Base-by-base conservation (phyloP, 2,888 invertebrate species). In the Tetragonula carbonaria region DNA sequence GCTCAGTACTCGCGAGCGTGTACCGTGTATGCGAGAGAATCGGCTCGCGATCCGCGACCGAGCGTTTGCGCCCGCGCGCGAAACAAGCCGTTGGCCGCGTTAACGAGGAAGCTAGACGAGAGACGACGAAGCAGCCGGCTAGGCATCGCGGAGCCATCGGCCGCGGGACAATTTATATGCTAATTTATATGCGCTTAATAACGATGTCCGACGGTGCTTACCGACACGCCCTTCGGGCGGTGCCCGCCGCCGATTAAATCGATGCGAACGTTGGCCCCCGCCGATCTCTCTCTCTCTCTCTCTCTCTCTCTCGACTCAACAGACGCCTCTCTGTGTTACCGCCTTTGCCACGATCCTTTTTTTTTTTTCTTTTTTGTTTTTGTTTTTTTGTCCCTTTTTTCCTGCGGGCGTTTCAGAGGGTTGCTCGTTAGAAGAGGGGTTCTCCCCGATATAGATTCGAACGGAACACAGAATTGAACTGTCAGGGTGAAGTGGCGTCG, bases 111-210 rank as follows among this genome's bases (percentile, higher is more conserved):
- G 82, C 70, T 76, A 77, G 76, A 76, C 33, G 73, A 62, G 78
- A 63, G 33, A 45, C 71, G 74, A 70, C 68, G 38, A 45, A 77
- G 45, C 45, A 78, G 63, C 77, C 68, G 71, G 72, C 63, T 6
- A 57, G 33, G 53, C 55, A 74, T 80, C 74, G 83, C 65, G 82
- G 67, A 79, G 81, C 50, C 80, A 76, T 85, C 82, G 86, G 73
- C 50, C 85, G 85, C 90, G 88, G 92, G 90, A 93, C 94, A 94
- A 94, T 94, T 94, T 94, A 94, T 94, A 94, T 94, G 94, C 93
- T 94, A 94, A 94, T 94, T 94, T 94, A 94, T 94, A 93, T 94
- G 92, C 94, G 93, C 93, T 94, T 94, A 94, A 94, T 94, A 94
- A 94, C 94, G 93, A 94, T 94, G 93, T 94, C 94, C 93, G 91